A percentile compares a stretch with the other conserved stretches of the same genome.
Evolutionary conservation across 2,113 vertebrate species (phyloP).

Genomic region (Xiphorhynchus elegans): DNA sequence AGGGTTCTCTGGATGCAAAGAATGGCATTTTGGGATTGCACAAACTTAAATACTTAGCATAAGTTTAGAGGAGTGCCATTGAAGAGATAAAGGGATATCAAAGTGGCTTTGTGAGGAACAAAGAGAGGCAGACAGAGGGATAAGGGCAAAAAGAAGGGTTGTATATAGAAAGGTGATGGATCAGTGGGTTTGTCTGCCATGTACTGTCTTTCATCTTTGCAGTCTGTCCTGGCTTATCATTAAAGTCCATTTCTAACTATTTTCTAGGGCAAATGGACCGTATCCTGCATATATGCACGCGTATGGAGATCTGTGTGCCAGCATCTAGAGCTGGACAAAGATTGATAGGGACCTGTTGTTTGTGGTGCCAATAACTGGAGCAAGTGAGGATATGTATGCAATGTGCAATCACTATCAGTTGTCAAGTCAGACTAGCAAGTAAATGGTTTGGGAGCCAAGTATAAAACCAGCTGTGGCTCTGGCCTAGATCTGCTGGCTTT

Average conservation of each 20-base stretch:
- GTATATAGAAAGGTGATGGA: not conserved
- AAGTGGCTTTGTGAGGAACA: not conserved
- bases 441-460: not conserved
- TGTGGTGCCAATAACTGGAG: not conserved
- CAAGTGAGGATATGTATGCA: not conserved
- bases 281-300: rapidly evolving
- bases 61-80: not conserved
- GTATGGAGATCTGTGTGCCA: not conserved
- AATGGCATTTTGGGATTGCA: not conserved
- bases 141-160: not conserved
- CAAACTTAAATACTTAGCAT: not conserved
- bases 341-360: not conserved
- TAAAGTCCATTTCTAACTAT: not conserved
- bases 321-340: not conserved
- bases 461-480: not conserved
- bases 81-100: not conserved
- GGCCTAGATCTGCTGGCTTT: not conserved
- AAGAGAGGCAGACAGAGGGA: not conserved
- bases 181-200: not conserved
- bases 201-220: not conserved
- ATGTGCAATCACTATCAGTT: not conserved
- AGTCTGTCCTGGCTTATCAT: not conserved
- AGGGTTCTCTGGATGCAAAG: not conserved
- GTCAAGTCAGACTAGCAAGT: not conserved
- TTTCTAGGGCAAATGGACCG: not conserved